Base-by-base conservation (phyloP, 2,888 invertebrate genomes). In the Artemia sp. region DNA sequence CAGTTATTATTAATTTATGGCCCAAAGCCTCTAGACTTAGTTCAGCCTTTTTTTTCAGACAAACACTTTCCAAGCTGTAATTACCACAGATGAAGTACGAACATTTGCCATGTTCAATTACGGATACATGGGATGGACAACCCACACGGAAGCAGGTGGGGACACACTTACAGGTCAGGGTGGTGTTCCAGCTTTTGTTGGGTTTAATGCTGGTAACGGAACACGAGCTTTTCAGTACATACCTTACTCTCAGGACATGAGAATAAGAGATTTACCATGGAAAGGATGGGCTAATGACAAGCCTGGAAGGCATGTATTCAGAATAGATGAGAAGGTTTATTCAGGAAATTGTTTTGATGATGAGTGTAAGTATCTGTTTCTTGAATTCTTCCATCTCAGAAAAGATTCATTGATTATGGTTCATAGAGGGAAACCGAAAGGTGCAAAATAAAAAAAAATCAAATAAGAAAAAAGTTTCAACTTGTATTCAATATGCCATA, bases 21-120 rank as follows among this genome's bases (percentile, higher is more conserved):
- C 38, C 38, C 38, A 38, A 38, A 38, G 5, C 38, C 38, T 38
- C 38, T 38, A 38, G 38, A 38, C 38, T 38, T 38, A 38, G 38
- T 3, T 38, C 38, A 10, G 64, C 24, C 24, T 24, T 52, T 58
- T 69, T 8, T 38, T 66, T 19, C 80, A 90, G 88, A 92, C 92
- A 2, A 96, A 96, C 78, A 92, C 94, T 0, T 97, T 94, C 82
- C 97, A 98, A 86, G 82, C 92, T 83, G 86, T 95, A 5, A 78
- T 97, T 69, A 91, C 90, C 0, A 92, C 94, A 0, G 92, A 95
- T 77, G 94, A 92, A 81, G 90, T 92, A 5, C 88, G 89, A 76
- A 92, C 95, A 0, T 98, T 95, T 77, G 91, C 88, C 0, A 92
- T 98, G 70, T 92, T 92, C 79, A 97, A 97, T 81, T 98, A 97